Conservation (phyloP, 2,113 vertebrate genomes). For the Aphyosemion australe region DNA sequence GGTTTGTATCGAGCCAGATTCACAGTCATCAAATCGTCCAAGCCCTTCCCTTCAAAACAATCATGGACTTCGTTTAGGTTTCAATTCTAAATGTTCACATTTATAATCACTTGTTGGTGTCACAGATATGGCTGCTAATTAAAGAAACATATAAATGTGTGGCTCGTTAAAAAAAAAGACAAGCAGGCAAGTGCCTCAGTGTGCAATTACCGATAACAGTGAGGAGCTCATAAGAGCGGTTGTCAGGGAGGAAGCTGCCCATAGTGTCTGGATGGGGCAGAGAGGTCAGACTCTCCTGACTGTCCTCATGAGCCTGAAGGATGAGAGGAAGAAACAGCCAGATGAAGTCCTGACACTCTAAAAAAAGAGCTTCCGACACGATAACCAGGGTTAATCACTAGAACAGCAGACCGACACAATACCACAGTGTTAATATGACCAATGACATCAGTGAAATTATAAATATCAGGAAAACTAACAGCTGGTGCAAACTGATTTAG, state of each 20-base stretch:
- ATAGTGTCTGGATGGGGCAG: slow-evolving; percentile 87
- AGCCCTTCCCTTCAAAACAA: slow-evolving; percentile 84
- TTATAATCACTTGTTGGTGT: no score
- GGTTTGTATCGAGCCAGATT: slow-evolving; percentile 91
- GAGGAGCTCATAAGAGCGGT: slow-evolving; percentile 89
- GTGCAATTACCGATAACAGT: slow-evolving; percentile 84
- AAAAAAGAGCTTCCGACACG: neutral
- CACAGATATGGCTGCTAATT: no score
- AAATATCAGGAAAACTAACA: neutral
- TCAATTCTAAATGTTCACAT: no score
- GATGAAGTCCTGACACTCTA: neutral
- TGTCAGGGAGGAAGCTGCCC: slow-evolving; percentile 91
- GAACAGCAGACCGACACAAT: slow-evolving; percentile 1
- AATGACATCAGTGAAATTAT: no score
- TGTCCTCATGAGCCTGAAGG: slow-evolving; percentile 92
- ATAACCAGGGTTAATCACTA: slow-evolving; percentile 14
- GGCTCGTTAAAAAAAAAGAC: neutral
- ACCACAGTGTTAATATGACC: slow-evolving; percentile 18
- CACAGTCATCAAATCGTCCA: slow-evolving; percentile 94
- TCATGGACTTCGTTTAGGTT: no score
- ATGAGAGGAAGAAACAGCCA: neutral
- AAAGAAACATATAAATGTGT: neutral
- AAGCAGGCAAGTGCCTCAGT: neutral
- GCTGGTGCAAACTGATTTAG: neutral
- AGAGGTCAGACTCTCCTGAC: slow-evolving; percentile 89